Conservation (phyloP, 35 echinoderm and acorn worm genomes). For the Nesometra sesokonis region DNA sequence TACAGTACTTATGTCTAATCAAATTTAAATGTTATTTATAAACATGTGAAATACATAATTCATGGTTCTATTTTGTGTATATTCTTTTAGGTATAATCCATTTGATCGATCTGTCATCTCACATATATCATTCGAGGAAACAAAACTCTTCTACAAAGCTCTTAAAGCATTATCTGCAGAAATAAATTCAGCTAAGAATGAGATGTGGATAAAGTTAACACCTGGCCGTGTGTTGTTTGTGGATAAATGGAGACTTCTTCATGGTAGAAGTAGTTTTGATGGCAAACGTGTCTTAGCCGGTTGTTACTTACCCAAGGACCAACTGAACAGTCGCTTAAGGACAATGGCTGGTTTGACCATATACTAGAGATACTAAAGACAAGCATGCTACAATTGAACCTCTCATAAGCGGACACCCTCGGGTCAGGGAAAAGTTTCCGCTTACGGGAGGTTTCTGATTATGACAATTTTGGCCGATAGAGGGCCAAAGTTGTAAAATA, state of each 20-base stretch:
- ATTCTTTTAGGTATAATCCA: conserved; percentile 23
- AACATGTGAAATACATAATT: too few species aligned
- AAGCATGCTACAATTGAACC: too few species aligned
- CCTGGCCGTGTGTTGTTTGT: conserved; percentile 21
- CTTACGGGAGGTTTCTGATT: too few species aligned
- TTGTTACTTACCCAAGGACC: conserved; percentile 8
- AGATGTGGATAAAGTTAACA: conserved; percentile 8
- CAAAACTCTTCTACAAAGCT: conserved; percentile 17
- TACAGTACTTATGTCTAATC: too few species aligned
- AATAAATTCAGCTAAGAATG: conserved; percentile 1
- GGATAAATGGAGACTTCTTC: conserved; percentile 35
- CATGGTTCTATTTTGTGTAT: not conserved
- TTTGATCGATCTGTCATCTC: conserved; percentile 3
- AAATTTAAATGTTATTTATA: too few species aligned
- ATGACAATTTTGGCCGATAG: too few species aligned
- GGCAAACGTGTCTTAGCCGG: conserved; percentile 19
- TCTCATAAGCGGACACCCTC: too few species aligned
- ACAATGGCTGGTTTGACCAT: not conserved
- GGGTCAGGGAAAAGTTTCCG: too few species aligned
- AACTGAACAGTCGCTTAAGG: not conserved
- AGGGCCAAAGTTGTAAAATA: too few species aligned
- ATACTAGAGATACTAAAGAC: too few species aligned
- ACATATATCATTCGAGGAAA: conserved; percentile 10
- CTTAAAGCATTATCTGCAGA: not conserved
- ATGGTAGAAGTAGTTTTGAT: conserved; percentile 9